These are phyloP conservation scores for Tachysurus fulvidraco DNA, from an alignment of 2,113 vertebrate genomes.

Conservation along the genomic window DNA sequence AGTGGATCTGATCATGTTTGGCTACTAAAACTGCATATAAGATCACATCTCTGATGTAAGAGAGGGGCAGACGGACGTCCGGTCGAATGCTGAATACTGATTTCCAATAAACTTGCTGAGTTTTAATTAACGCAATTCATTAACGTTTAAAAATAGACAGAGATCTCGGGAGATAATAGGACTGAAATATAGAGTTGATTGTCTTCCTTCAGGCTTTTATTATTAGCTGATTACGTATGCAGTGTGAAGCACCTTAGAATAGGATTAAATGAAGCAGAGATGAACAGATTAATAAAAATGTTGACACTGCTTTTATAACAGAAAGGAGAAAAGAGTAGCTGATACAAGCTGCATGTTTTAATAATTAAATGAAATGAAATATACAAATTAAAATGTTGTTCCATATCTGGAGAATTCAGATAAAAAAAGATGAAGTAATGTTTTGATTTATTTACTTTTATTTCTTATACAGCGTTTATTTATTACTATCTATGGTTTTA, in stretches of 20 bases:
- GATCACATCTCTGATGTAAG: constrained; percentile 22
- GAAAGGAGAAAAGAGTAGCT: constrained; percentile 15
- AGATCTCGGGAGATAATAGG: constrained; percentile 7
- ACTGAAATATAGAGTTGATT: background rate
- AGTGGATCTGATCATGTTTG: constrained; percentile 19
- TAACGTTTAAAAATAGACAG: constrained; percentile 28
- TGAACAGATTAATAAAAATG: constrained; percentile 28
- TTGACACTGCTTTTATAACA: constrained; percentile 22
- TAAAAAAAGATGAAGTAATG: background rate
- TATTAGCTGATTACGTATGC: constrained; percentile 24
- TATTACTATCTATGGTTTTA: background rate
- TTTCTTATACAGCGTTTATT: background rate
- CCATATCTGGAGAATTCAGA: background rate
- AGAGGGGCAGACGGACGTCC: constrained; percentile 30
- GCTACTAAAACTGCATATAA: constrained; percentile 26
- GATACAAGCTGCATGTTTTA: background rate
- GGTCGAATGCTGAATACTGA: constrained; percentile 23
- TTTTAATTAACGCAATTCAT: constrained; percentile 46
- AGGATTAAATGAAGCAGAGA: constrained; percentile 15
- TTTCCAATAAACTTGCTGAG: constrained; percentile 38
- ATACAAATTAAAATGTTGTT: background rate
- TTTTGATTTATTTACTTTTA: background rate
- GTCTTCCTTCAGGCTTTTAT: background rate
- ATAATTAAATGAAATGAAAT: background rate
- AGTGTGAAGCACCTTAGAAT: constrained; percentile 7